Base-by-base conservation (phyloP, 2,888 invertebrate genomes). In the Dynastes grantii region DNA sequence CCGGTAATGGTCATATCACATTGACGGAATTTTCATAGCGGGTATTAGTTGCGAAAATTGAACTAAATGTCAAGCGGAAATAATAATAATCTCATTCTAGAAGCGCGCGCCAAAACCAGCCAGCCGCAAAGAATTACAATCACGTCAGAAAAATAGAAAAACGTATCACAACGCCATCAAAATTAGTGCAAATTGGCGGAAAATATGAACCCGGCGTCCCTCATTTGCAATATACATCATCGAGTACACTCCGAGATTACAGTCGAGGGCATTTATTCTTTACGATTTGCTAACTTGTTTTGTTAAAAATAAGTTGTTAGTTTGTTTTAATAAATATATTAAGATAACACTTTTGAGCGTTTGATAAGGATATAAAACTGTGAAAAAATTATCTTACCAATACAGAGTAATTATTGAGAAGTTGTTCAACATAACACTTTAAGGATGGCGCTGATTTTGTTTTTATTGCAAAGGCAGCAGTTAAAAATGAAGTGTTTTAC, bases 181-280 rank as follows among this genome's bases (percentile, higher is more conserved):
- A 89, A 89, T 89, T 89, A 89, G 88, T 86, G 88, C 84, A 88
- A 86, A 89, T 88, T 89, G 88, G 85, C 88, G 87, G 87, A 89
- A 89, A 89, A 88, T 88, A 87, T 86, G 85, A 85, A 86, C 85
- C 76, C 76, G 68, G 78, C 78, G 80, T 76, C 80, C 82, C 83
- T 84, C 84, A 84, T 84, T 84, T 84, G 83, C 84, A 83, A 83
- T 82, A 83, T 83, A 81, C 81, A 79, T 80, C 67, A 77, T 68
- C 77, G 76, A 51, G 75, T 77, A 79, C 71, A 78, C 40, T 73
- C 58, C 9, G 40, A 40, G 61, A 45, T 58, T 73, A 53, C 61
- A 61, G 40, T 45, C 37, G 13, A 27, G 61, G 11, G 22, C 11
- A 61, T 61, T 61, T 29, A 27, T 29, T 61, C 29, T 61, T 53